Evolutionary conservation across 2,113 vertebrate species (phyloP), one percentile per base, ranked within the genome.

Genomic region (Syrrhaptes paradoxus): DNA sequence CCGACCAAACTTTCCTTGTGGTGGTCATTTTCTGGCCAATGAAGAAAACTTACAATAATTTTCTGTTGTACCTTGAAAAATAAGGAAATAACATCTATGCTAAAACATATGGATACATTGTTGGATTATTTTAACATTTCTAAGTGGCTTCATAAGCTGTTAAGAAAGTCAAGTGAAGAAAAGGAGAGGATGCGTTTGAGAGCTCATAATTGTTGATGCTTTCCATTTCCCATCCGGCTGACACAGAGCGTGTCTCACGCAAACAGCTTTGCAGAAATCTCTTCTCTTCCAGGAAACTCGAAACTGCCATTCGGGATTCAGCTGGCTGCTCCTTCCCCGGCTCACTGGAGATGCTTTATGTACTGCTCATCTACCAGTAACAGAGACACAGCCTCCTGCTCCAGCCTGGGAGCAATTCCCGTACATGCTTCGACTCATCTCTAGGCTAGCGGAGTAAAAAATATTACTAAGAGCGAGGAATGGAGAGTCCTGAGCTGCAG

Each of bases 221-320:
- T 97, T 90, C 87, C 46, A 81, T 45, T 95, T 97, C 94, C 92
- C 82, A 93, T 59, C 80, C 87, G 92, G 76, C 61, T 88, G 95
- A 95, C 62, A 95, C n/a, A 84, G 58, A 94, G 26, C 0, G 0
- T 73, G 81, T 58, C 67, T 86, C 41, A 92, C 10, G 72, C 58
- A 93, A 63, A 91, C 70, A 90, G 19, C 28, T 34, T 75, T 10
- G 41, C 25, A 78, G 54, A 48, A 80, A 89, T 46, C 75, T 68
- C 45, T 79, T 74, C 34, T 78, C 54, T 94, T 95, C 85, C 80
- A 96, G 95, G 85, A 96, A 96, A 80, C 36, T 68, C 75, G 20
- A 36, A 61, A 25, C 41, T 75, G 67, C 51, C 74, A 82, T 26
- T 85, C 1, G 7, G 84, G 89, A 97, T 73, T 87, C 62, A 80